These are phyloP conservation scores for Casuarius casuarius DNA, from an alignment of 2,113 vertebrate species.

Conservation along the genomic window DNA sequence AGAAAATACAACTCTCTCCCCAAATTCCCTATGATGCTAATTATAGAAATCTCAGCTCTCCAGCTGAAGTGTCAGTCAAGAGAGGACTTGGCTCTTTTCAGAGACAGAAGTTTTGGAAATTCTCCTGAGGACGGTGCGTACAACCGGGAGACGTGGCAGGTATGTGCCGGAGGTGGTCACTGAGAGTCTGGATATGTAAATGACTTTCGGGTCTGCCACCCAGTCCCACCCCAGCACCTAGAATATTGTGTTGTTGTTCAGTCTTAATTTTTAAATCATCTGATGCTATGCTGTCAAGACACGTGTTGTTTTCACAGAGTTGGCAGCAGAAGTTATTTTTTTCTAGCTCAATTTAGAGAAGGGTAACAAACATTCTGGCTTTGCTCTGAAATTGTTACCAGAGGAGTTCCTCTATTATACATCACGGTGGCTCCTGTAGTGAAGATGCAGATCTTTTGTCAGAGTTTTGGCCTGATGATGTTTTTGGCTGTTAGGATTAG, in stretches of 20 bases:
- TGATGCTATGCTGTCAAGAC: background rate
- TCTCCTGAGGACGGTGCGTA: background rate
- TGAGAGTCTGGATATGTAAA: background rate
- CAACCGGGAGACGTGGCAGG: background rate
- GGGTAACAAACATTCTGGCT: slow-evolving; percentile 27
- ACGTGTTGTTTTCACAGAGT: background rate
- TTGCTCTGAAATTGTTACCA: background rate
- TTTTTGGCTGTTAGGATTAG: background rate
- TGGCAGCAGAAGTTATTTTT: slow-evolving; percentile 14
- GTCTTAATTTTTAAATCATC: background rate
- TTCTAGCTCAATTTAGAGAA: background rate
- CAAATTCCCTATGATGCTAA: background rate
- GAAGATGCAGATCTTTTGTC: background rate
- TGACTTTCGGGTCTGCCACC: background rate
- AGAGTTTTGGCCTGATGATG: background rate
- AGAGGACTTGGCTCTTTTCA: background rate
- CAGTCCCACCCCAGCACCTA: background rate
- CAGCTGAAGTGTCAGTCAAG: background rate
- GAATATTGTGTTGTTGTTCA: background rate
- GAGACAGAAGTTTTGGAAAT: background rate
- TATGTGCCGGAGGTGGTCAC: background rate
- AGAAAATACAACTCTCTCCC: background rate
- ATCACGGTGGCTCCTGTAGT: background rate
- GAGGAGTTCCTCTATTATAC: background rate
- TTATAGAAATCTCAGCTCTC: slow-evolving; percentile 12